Conservation (phyloP, 2,113 vertebrate species). For the Lasiurus cinereus region DNA sequence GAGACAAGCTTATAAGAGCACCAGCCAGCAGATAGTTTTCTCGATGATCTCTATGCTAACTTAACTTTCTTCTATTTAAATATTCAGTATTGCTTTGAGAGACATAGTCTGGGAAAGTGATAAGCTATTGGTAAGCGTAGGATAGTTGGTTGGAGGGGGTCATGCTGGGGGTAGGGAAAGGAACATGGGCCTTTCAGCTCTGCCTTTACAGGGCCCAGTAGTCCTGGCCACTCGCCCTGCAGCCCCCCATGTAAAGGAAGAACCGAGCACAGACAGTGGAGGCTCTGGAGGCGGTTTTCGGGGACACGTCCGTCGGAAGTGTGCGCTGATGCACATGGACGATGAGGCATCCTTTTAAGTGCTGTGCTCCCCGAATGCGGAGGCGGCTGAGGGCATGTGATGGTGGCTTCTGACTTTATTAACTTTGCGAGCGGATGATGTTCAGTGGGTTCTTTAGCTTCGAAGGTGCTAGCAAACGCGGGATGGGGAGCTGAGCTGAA, state of each 20-base stretch:
- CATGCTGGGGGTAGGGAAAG: neutral
- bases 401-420: conserved; percentile 57
- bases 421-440: conserved; percentile 59
- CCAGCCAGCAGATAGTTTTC: conserved; percentile 27
- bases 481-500: neutral
- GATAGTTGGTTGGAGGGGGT: neutral
- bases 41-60: neutral
- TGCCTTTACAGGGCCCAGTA: conserved; percentile 3
- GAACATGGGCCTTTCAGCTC: neutral
- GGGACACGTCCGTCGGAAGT: neutral
- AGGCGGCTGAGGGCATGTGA: conserved; percentile 26
- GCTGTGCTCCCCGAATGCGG: conserved; percentile 8
- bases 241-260: neutral
- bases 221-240: neutral
- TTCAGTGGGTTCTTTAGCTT: conserved; percentile 61
- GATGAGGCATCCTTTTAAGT: neutral
- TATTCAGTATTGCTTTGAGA: conserved; percentile 61
- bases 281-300: neutral
- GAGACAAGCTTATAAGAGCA: conserved; percentile 55
- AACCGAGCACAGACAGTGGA: neutral
- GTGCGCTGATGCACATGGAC: neutral
- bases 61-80: conserved; percentile 65
- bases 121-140: conserved; percentile 34
- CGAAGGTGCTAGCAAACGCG: conserved; percentile 39
- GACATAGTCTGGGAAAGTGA: neutral